Evolutionary conservation across 2,113 vertebrate species (phyloP).

Genomic region (Alosa alosa): DNA sequence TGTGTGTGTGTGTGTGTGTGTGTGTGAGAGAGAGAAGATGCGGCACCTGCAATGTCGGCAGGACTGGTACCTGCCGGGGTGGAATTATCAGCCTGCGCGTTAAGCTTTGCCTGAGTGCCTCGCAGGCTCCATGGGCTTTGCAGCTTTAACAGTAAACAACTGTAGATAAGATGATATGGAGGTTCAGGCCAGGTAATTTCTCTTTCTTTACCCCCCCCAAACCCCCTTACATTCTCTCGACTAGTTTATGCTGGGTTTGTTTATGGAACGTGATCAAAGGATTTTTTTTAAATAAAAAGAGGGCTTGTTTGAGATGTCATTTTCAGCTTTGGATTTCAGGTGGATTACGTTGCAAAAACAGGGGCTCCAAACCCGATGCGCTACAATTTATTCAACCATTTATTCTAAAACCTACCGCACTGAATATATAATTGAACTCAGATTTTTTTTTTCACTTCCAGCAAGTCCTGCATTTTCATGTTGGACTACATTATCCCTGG

Average conservation of each 20-base stretch:
- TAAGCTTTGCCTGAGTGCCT: not conserved
- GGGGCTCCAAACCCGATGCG: not conserved
- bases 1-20: not conserved
- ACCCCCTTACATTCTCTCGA: not conserved
- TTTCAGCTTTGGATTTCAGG: constrained; percentile 4
- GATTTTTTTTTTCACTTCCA: not conserved
- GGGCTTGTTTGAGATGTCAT: not conserved
- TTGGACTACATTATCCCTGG: not conserved
- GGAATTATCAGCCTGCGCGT: not conserved
- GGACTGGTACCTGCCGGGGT: not conserved
- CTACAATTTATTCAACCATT: not conserved
- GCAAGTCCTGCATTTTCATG: not conserved
- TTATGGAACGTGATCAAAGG: not conserved
- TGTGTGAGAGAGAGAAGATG: no score
- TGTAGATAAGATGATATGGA: not conserved
- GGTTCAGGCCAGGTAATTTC: not conserved
- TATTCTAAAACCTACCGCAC: not conserved
- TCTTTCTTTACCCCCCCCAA: not conserved
- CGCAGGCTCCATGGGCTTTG: not conserved
- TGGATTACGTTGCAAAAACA: not conserved
- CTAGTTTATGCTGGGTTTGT: not conserved
- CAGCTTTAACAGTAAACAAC: not conserved
- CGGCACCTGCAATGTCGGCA: not conserved
- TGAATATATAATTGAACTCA: not conserved
- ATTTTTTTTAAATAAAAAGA: not conserved